Conservation (phyloP, 2,113 vertebrate species). For the Willisornis vidua region DNA sequence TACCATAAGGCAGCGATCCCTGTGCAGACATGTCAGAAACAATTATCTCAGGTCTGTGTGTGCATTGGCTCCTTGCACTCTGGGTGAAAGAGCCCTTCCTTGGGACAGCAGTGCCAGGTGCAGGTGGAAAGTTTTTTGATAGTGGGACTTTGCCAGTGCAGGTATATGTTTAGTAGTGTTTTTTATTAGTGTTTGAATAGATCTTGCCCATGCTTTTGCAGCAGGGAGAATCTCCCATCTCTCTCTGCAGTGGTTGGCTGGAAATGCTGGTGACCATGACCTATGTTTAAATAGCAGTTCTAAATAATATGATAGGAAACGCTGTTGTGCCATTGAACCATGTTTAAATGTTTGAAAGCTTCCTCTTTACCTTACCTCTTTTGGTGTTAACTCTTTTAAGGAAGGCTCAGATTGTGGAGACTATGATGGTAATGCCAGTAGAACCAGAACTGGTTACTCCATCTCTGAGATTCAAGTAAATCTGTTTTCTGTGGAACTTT, state of each 20-base stretch:
- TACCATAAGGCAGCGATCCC: too few species aligned
- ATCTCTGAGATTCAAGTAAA: neutral
- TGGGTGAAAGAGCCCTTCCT: neutral
- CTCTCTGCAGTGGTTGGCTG: neutral
- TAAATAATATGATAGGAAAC: neutral
- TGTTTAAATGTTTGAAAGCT: neutral
- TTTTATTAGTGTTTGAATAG: neutral
- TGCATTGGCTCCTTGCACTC: neutral
- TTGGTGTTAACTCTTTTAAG: neutral
- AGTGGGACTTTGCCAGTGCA: neutral
- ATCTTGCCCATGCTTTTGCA: neutral
- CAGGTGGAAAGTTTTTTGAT: neutral
- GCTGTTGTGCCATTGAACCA: neutral
- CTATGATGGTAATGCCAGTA: accelerated
- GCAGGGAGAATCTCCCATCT: neutral
- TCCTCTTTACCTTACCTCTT: neutral
- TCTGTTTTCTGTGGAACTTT: neutral
- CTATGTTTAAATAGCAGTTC: neutral
- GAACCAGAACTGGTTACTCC: neutral
- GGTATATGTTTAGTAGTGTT: neutral
- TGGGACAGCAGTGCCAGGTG: neutral
- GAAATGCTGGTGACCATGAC: neutral
- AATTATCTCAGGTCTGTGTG: neutral
- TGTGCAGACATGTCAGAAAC: neutral
- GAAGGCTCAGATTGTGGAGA: neutral